Evolutionary conservation across 2,113 vertebrate genomes (phyloP).

Genomic region (Mustela nigripes): DNA sequence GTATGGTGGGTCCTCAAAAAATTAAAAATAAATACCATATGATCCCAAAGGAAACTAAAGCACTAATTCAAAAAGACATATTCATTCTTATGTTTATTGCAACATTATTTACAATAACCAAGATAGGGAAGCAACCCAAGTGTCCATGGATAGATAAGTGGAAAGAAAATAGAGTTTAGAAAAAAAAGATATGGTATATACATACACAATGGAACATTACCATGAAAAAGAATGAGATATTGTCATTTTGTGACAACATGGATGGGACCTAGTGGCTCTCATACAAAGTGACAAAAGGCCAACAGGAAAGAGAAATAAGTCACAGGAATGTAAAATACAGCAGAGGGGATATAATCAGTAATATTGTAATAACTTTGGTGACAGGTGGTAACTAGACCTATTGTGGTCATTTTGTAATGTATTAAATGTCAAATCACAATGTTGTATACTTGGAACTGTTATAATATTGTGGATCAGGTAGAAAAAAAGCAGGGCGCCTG

Average conservation of each 20-base stretch:
- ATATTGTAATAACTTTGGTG: background rate
- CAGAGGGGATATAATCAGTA: background rate
- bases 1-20: background rate
- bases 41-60: background rate
- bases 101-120: background rate
- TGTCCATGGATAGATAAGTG: background rate
- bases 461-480: background rate
- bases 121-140: background rate
- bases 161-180: background rate
- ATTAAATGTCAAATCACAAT: background rate
- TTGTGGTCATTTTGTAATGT: background rate
- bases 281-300: background rate
- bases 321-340: background rate
- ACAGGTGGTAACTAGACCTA: background rate
- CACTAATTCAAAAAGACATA: background rate
- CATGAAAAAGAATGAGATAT: background rate
- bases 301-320: background rate
- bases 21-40: background rate
- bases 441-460: background rate
- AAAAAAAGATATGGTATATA: background rate
- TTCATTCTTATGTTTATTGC: background rate
- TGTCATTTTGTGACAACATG: background rate
- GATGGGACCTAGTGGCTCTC: background rate
- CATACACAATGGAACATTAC: background rate
- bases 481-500: background rate